These are phyloP conservation scores for Thymelicus lineola DNA, from an alignment of 2,888 invertebrate species.

Conservation along the genomic window DNA sequence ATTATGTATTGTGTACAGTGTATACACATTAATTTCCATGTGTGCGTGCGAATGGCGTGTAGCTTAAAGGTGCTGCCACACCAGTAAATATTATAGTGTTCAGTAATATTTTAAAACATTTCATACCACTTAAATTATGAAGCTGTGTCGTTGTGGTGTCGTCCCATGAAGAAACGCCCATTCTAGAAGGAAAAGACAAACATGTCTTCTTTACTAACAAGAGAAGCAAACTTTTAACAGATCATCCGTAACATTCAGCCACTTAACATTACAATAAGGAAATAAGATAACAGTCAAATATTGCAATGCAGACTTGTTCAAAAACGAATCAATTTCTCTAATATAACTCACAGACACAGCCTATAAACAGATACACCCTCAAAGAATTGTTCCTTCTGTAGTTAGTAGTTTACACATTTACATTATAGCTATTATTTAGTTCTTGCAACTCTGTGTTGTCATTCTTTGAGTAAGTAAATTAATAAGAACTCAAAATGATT, in stretches of 20 bases:
- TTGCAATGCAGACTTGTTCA: conserved; percentile 32
- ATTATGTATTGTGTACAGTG: too few species aligned
- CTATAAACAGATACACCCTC: conserved; percentile 36
- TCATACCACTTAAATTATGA: too few species aligned
- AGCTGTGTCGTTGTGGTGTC: too few species aligned
- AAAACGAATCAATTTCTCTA: conserved; percentile 38
- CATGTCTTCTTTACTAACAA: conserved; percentile 1
- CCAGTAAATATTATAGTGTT: too few species aligned
- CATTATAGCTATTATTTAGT: conserved; percentile 15
- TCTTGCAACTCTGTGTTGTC: conserved; percentile 14
- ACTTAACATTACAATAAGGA: conserved; percentile 5
- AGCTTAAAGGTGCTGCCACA: too few species aligned
- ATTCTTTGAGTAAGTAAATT: background rate
- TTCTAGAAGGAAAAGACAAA: conserved; percentile 13
- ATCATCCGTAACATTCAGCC: conserved; percentile 7
- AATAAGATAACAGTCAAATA: conserved; percentile 19
- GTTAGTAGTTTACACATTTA: conserved; percentile 40
- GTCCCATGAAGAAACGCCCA: too few species aligned
- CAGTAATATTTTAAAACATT: too few species aligned
- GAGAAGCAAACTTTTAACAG: conserved; percentile 14
- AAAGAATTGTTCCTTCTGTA: conserved; percentile 28
- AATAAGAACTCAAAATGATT: background rate
- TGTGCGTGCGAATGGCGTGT: too few species aligned
- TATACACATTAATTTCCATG: too few species aligned
- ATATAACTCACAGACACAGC: conserved; percentile 44